phyloP scores from a whole-genome alignment of 1,140 invertebrate genomes.

The Caenorhabditis latens region DNA sequence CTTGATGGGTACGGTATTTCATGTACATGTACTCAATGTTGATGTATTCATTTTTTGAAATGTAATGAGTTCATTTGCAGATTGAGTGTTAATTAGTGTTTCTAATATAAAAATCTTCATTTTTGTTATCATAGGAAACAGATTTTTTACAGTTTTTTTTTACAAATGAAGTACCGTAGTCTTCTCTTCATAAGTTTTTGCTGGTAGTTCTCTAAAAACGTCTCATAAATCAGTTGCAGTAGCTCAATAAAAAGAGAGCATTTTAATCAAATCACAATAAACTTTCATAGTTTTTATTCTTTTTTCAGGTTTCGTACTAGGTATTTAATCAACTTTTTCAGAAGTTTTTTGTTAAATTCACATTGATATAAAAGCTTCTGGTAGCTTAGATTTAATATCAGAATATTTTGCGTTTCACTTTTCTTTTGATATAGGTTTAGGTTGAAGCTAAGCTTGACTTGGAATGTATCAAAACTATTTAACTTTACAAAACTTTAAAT shows the following conservation, averaged over 20 bases:
- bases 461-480: too few species aligned
- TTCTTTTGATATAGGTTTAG: too few species aligned
- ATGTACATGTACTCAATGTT: background rate
- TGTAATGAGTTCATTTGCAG: background rate
- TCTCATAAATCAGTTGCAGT: background rate
- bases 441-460: too few species aligned
- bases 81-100: background rate
- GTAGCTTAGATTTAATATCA: too few species aligned
- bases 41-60: background rate
- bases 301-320: background rate
- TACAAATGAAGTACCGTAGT: too few species aligned
- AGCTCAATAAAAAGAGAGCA: background rate
- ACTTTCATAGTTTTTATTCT: background rate
- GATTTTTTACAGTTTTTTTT: too few species aligned
- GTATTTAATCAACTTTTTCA: background rate
- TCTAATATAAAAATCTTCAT: too few species aligned
- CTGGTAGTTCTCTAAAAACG: background rate
- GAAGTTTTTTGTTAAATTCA: background rate
- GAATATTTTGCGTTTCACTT: too few species aligned
- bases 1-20: conserved; percentile 26
- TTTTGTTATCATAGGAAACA: too few species aligned
- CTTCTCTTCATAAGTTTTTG: too few species aligned
- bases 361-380: too few species aligned
- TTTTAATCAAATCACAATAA: background rate
- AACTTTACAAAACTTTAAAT: too few species aligned